These are phyloP conservation scores for Ylistrum balloti DNA, from an alignment of 1,140 invertebrate genomes.

Conservation along the genomic window DNA sequence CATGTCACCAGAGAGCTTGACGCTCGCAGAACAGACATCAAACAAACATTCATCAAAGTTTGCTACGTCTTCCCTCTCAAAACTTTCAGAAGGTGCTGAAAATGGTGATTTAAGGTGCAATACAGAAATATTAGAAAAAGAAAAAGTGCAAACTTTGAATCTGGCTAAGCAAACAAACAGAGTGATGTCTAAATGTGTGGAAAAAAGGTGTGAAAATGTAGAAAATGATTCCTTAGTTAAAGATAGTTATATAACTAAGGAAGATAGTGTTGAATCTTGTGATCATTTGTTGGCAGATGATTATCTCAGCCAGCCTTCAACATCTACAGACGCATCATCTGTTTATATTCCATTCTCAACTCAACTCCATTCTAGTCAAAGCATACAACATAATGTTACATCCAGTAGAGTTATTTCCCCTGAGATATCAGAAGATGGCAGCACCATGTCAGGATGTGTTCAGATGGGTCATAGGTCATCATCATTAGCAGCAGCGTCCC, in stretches of 20 bases:
- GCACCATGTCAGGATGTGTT: neutral
- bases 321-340: neutral
- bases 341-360: constrained; percentile 11
- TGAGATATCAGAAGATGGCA: neutral
- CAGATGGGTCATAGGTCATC: neutral
- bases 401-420: neutral
- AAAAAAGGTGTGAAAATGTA: neutral
- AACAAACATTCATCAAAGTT: neutral
- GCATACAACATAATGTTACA: neutral
- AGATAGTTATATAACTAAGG: neutral
- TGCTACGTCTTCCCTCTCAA: neutral
- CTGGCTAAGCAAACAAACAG: neutral
- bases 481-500: neutral
- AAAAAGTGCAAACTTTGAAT: neutral
- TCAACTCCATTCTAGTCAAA: neutral
- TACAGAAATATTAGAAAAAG: neutral
- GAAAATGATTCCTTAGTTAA: neutral
- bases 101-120: neutral
- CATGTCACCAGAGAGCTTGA: neutral
- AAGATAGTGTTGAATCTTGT: neutral
- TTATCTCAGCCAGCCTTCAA: neutral
- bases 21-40: neutral
- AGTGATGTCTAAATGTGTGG: neutral
- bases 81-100: neutral
- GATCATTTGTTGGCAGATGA: neutral